Evolutionary conservation across 1,140 invertebrate species (phyloP).

Genomic region (Platyura marginata): DNA sequence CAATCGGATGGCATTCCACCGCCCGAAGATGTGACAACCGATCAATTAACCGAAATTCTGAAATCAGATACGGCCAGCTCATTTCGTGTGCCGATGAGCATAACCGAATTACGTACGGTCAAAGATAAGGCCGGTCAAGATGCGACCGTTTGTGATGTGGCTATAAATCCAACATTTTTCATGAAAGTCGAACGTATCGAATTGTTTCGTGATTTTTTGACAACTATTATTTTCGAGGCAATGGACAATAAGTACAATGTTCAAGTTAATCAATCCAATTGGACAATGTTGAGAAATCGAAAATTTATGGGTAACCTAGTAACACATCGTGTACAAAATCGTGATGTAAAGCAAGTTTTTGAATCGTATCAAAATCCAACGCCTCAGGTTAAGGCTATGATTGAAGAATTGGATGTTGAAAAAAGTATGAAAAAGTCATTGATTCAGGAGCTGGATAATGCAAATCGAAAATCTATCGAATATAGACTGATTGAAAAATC

Average conservation of each 20-base stretch:
- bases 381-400: slow-evolving; percentile 24
- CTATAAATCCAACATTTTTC: slow-evolving; percentile 54
- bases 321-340: slow-evolving; percentile 47
- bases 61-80: slow-evolving; percentile 47
- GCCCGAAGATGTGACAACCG: slow-evolving; percentile 61
- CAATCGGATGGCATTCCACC: slow-evolving; percentile 53
- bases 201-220: slow-evolving; percentile 53
- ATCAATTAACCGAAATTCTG: slow-evolving; percentile 48
- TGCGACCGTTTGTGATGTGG: slow-evolving; percentile 56
- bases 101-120: slow-evolving; percentile 59
- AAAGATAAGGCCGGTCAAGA: slow-evolving; percentile 53
- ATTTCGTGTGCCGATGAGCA: slow-evolving; percentile 73
- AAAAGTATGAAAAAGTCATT: slow-evolving; percentile 12
- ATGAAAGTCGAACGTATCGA: slow-evolving; percentile 43
- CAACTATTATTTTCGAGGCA: slow-evolving; percentile 55
- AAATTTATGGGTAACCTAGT: slow-evolving; percentile 52
- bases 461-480: slow-evolving; percentile 4
- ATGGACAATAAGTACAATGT: slow-evolving; percentile 54
- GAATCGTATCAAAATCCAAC: slow-evolving; percentile 14
- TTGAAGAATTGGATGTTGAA: slow-evolving; percentile 28
- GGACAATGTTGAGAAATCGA: slow-evolving; percentile 35
- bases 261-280: slow-evolving; percentile 37
- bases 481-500: slow-evolving; percentile 11
- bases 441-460: slow-evolving; percentile 8
- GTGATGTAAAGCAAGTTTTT: slow-evolving; percentile 29